phyloP scores from a whole-genome alignment of 2,797 vertebrate species.

The Hyperoplus immaculatus region DNA sequence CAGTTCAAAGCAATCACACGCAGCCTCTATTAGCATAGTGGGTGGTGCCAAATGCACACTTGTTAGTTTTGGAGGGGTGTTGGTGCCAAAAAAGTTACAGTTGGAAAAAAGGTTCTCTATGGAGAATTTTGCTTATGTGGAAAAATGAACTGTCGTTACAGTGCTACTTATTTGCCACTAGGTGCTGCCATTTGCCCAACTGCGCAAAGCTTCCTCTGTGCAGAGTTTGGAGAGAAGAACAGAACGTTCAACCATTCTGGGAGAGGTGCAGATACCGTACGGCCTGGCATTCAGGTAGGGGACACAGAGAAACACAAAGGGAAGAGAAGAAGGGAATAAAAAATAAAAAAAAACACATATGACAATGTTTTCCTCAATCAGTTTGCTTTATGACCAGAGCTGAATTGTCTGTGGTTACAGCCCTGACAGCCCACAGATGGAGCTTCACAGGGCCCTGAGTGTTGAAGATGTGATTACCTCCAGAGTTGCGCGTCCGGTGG shows the following conservation, averaged over 20 bases:
- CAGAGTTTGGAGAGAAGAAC: conserved; percentile 91
- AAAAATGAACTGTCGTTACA: conserved; percentile 41
- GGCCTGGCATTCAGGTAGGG: conserved; percentile 85
- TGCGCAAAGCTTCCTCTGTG: conserved; percentile 89
- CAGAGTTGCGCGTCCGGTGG: conserved; percentile 83
- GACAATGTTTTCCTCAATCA: background rate
- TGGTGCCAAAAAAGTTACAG: conserved; percentile 11
- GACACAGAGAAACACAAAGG: background rate
- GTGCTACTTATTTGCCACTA: conserved; percentile 80
- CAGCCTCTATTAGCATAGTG: conserved; percentile 17
- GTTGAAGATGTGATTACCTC: conserved; percentile 88
- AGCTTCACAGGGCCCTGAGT: conserved; percentile 83
- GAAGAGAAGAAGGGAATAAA: background rate
- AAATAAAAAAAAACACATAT: background rate
- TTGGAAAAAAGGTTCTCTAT: background rate
- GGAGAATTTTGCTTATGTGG: conserved; percentile 31
- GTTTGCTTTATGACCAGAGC: background rate
- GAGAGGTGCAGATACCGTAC: conserved; percentile 79
- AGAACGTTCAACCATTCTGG: conserved; percentile 88
- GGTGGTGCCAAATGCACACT: background rate
- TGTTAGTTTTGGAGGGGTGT: background rate
- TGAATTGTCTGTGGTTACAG: conserved; percentile 47
- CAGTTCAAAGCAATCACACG: conserved; percentile 21
- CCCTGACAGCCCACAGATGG: conserved; percentile 76
- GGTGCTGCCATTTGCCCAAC: conserved; percentile 92